Evolutionary conservation across 2,888 invertebrate species (phyloP).

Genomic region (Adelognathus sp.): DNA sequence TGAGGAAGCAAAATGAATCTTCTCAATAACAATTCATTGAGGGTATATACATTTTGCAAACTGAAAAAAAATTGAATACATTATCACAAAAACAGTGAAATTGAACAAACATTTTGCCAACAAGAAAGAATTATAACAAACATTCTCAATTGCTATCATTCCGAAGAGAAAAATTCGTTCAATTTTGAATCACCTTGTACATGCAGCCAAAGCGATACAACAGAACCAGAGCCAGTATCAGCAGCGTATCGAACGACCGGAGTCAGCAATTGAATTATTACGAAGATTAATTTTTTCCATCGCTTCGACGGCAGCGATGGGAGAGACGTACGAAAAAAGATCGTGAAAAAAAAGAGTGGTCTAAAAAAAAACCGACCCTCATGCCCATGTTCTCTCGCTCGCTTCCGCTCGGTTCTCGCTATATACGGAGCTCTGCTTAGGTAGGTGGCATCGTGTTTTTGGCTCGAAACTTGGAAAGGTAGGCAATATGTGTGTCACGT

Average conservation of each 20-base stretch:
- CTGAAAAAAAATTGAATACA: too few relatives aligned
- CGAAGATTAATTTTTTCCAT: constrained; percentile 58
- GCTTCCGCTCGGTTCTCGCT: background rate
- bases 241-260: constrained; percentile 1
- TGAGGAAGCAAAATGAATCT: too few relatives aligned
- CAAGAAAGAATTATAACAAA: too few relatives aligned
- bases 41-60: too few relatives aligned
- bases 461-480: constrained; percentile 67
- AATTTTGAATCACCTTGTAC: background rate
- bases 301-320: background rate
- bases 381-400: background rate
- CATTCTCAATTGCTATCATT: too few relatives aligned
- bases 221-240: background rate
- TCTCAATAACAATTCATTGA: too few relatives aligned
- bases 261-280: constrained; percentile 58
- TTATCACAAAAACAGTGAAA: too few relatives aligned
- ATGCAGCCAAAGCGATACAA: background rate
- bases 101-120: too few relatives aligned
- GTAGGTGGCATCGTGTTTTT: constrained; percentile 59
- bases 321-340: background rate
- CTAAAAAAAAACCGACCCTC: background rate
- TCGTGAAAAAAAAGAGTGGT: background rate
- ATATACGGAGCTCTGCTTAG: constrained; percentile 1
- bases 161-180: too few relatives aligned
- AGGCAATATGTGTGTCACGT: constrained; percentile 75